Evolutionary conservation across 2,888 invertebrate species (phyloP).

Genomic region (Scaeva pyrastri): DNA sequence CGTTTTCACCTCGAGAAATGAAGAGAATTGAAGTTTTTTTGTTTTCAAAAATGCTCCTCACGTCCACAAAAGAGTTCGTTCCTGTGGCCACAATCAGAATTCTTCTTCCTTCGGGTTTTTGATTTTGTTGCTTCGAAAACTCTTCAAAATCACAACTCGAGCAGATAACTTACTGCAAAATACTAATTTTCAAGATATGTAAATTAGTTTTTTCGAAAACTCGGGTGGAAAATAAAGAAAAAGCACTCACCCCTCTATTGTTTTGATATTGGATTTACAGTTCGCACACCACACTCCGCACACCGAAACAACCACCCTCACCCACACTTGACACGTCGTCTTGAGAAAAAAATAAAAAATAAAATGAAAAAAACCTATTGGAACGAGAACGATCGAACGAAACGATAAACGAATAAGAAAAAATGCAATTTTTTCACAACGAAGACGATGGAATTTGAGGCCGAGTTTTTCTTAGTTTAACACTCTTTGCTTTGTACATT

Average conservation of each 20-base stretch:
- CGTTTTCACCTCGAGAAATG: slow-evolving; percentile 57
- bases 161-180: neutral
- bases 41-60: slow-evolving; percentile 4
- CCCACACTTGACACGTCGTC: slow-evolving; percentile 74
- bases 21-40: slow-evolving; percentile 16
- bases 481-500: slow-evolving; percentile 52
- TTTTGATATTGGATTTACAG: slow-evolving; percentile 70
- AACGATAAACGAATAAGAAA: slow-evolving; percentile 29
- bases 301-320: slow-evolving; percentile 33
- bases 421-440: slow-evolving; percentile 59
- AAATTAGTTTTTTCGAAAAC: slow-evolving; percentile 33
- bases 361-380: slow-evolving; percentile 27
- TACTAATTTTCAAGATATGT: neutral
- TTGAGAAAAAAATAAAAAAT: slow-evolving; percentile 40
- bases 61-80: slow-evolving; percentile 9
- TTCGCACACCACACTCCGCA: slow-evolving; percentile 40
- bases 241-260: slow-evolving; percentile 70
- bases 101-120: neutral
- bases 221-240: slow-evolving; percentile 62
- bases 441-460: slow-evolving; percentile 32
- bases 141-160: neutral
- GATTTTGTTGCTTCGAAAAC: neutral
- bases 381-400: slow-evolving; percentile 37
- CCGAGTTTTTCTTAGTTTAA: slow-evolving; percentile 44
- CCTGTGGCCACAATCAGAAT: neutral